These are phyloP conservation scores for Mormoops blainvillei DNA, from an alignment of 2,113 vertebrate genomes.

Conservation along the genomic window DNA sequence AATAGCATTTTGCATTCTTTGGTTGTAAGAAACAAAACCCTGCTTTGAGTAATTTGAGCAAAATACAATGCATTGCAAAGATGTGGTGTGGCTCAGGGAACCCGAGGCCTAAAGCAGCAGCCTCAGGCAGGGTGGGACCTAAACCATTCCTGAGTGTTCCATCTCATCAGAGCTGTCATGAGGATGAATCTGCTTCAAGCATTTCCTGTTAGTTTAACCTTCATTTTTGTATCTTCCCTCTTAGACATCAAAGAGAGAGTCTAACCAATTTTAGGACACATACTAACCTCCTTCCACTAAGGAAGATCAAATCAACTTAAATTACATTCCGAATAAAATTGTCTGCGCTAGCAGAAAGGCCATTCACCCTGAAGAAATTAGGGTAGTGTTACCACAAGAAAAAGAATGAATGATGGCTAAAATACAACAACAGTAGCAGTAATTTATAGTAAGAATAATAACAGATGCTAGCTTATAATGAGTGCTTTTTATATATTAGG, in stretches of 20 bases:
- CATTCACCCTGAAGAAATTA: not conserved
- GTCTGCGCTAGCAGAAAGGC: not conserved
- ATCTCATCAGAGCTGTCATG: fast-evolving
- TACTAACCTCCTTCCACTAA: not conserved
- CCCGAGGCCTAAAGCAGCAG: not conserved
- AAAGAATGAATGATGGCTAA: not conserved
- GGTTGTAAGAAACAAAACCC: not conserved
- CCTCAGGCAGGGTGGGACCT: not conserved
- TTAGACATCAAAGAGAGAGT: not conserved
- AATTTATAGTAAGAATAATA: not conserved
- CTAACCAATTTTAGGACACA: not conserved
- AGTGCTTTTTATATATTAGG: not conserved
- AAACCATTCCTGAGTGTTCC: not conserved
- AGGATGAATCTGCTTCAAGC: too few relatives aligned
- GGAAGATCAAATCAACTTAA: not conserved
- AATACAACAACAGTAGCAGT: not conserved
- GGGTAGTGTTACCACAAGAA: not conserved
- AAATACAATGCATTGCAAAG: not conserved
- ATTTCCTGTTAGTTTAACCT: not conserved
- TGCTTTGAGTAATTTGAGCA: not conserved
- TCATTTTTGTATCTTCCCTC: not conserved
- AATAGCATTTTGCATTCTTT: not conserved
- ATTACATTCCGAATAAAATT: not conserved
- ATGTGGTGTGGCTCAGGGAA: not conserved
- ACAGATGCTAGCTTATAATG: not conserved